Percentiles rank a stretch among this genome's conserved stretches.
Evolutionary conservation across 2,797 vertebrate genomes (phyloP).

Genomic region (Poecilia wingei): DNA sequence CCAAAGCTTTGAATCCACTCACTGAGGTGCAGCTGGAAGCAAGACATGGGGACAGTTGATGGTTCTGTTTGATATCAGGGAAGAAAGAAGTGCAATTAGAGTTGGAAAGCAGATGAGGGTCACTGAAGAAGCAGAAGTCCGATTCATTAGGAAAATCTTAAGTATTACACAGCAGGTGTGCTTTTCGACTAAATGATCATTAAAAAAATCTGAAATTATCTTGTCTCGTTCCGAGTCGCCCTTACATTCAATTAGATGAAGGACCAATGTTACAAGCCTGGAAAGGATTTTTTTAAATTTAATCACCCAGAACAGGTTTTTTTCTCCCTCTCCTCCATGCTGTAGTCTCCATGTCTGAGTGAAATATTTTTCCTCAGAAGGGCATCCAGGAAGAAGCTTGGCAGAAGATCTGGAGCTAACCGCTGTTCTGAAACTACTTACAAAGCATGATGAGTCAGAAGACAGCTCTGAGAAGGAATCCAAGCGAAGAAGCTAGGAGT

Average conservation of each 20-base stretch:
- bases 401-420: neutral
- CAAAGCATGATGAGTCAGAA: neutral
- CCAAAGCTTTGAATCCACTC: slow-evolving; percentile 13
- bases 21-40: slow-evolving; percentile 7
- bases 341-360: neutral
- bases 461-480: neutral
- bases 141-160: neutral
- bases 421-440: neutral
- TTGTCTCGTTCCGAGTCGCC: neutral
- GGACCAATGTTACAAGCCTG: neutral
- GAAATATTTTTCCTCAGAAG: neutral
- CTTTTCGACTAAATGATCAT: slow-evolving; percentile 6
- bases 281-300: neutral
- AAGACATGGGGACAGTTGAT: neutral
- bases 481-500: neutral
- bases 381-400: neutral
- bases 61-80: slow-evolving; percentile 6
- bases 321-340: neutral
- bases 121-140: neutral
- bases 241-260: neutral
- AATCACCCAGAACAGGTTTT: neutral
- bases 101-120: neutral
- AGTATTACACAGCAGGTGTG: neutral
- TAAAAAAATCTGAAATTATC: slow-evolving; percentile 2
- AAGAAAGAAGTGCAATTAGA: slow-evolving; percentile 4